These are phyloP conservation scores for Leucopsar rothschildi DNA, from an alignment of 2,113 vertebrate genomes.

Conservation along the genomic window DNA sequence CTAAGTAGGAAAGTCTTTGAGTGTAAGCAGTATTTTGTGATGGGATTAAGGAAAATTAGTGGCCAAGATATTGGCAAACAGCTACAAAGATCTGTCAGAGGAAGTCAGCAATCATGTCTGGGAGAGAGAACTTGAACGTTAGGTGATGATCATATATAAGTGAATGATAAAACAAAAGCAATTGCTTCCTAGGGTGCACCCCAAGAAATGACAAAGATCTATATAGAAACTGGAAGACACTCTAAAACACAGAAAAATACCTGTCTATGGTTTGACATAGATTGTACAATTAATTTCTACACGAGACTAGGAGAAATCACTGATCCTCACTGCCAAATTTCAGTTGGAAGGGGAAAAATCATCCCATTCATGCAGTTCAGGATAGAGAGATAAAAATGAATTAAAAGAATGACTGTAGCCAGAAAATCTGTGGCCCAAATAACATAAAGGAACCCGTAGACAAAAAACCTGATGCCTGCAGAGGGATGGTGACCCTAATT, in stretches of 20 bases:
- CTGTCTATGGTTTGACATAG: neutral
- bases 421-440: neutral
- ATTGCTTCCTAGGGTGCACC: neutral
- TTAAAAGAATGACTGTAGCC: neutral
- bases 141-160: neutral
- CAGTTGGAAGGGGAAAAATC: neutral
- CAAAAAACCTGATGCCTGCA: neutral
- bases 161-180: neutral
- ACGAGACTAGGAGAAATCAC: neutral
- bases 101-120: neutral
- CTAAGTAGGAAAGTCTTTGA: neutral
- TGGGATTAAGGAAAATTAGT: neutral
- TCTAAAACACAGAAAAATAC: neutral
- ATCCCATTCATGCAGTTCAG: neutral
- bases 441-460: neutral
- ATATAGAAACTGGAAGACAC: neutral
- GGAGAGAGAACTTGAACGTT: neutral
- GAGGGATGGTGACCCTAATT: neutral
- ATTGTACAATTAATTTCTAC: neutral
- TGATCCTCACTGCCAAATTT: neutral
- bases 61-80: neutral
- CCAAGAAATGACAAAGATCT: neutral
- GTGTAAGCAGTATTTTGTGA: neutral
- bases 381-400: neutral
- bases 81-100: neutral